Conservation (phyloP, 2,797 vertebrate species). For the Atherinosoma microstoma region DNA sequence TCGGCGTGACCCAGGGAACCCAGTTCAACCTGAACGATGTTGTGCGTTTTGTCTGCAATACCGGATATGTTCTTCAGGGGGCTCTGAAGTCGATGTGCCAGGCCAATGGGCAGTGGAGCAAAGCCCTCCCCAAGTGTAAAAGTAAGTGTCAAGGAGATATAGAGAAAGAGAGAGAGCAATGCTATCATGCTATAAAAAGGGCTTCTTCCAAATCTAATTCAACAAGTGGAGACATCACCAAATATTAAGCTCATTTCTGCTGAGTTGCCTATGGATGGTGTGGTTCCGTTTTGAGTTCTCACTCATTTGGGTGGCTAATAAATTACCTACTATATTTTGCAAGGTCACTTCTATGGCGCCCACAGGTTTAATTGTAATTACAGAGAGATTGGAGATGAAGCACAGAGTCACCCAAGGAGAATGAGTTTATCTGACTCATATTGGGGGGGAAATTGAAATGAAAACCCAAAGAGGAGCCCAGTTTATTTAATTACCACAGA, state of each 20-base stretch:
- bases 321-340: slow-evolving; percentile 36
- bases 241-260: not conserved
- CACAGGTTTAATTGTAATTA: slow-evolving; percentile 52
- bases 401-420: slow-evolving; percentile 22
- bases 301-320: slow-evolving; percentile 29
- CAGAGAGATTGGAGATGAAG: slow-evolving; percentile 37
- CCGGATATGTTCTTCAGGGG: slow-evolving; percentile 91
- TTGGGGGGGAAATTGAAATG: slow-evolving; percentile 59
- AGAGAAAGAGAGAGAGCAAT: not conserved
- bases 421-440: slow-evolving; percentile 50
- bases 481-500: slow-evolving; percentile 64
- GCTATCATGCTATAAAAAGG: not conserved
- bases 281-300: slow-evolving; percentile 16
- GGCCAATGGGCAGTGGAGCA: slow-evolving; percentile 95
- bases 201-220: not conserved
- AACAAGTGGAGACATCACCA: not conserved
- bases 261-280: not conserved
- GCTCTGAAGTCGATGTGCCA: slow-evolving; percentile 89
- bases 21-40: slow-evolving; percentile 96
- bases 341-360: slow-evolving; percentile 51
- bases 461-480: slow-evolving; percentile 48
- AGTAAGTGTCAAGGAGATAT: slow-evolving; percentile 84
- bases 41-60: slow-evolving; percentile 92
- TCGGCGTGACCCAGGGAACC: slow-evolving; percentile 92
- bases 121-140: slow-evolving; percentile 89